phyloP scores from a whole-genome alignment of 1,140 invertebrate species.

The Scaptomyza hsui region DNA sequence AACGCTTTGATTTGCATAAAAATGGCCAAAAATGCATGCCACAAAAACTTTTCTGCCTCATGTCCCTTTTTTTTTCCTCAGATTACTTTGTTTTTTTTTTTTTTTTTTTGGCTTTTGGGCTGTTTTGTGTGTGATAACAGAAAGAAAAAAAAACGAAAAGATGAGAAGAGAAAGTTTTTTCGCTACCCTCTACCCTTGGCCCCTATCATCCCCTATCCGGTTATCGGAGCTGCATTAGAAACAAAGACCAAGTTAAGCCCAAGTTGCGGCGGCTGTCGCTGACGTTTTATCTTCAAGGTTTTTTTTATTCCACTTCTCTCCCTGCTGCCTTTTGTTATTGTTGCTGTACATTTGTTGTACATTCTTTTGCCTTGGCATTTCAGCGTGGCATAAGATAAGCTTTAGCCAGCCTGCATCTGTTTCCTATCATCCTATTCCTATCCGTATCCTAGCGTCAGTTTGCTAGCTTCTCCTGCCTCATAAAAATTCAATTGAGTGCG shows the following conservation, averaged over 20 bases:
- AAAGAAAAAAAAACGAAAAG: conserved; percentile 8
- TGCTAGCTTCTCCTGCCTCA: conserved; percentile 19
- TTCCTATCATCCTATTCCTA: not conserved
- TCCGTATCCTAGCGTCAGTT: not conserved
- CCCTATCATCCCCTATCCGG: not conserved
- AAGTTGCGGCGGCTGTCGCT: conserved; percentile 48
- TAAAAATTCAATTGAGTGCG: conserved; percentile 47
- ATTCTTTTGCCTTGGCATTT: conserved; percentile 44
- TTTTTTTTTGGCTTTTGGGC: not conserved
- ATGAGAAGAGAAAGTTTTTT: conserved; percentile 12
- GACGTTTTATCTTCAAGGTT: conserved; percentile 48
- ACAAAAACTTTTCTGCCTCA: conserved; percentile 38
- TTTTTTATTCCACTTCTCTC: not conserved
- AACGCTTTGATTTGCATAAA: conserved; percentile 73
- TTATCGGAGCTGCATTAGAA: conserved; percentile 52
- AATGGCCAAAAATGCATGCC: conserved; percentile 57
- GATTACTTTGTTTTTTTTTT: not conserved
- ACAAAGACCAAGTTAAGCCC: conserved; percentile 50
- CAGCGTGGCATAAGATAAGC: conserved; percentile 51
- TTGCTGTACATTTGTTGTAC: not conserved
- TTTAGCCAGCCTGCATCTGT: conserved; percentile 13
- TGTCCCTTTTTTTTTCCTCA: conserved; percentile 1
- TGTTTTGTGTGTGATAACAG: conserved; percentile 55
- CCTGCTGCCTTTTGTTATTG: conserved; percentile 1
- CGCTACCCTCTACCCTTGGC: not conserved